These are phyloP conservation scores for Coryphaenoides rupestris DNA, from an alignment of 2,113 vertebrate species.

Conservation along the genomic window DNA sequence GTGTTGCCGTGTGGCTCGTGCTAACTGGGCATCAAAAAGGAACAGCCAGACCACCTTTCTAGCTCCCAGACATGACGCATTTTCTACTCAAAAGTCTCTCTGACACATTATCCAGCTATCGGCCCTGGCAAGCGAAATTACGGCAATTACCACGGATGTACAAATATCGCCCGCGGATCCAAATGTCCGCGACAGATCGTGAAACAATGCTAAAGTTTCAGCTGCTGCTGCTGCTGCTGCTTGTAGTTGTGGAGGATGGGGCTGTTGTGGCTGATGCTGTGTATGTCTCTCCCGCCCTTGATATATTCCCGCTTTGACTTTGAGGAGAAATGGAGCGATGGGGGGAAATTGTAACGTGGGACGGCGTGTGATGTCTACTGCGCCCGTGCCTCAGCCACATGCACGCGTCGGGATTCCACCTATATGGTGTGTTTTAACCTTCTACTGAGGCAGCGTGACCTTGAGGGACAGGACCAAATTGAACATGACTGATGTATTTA, in stretches of 20 bases:
- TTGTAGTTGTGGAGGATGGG: no score
- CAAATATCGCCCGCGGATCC: constrained; percentile 12
- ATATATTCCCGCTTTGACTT: constrained; percentile 3
- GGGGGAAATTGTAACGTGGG: constrained; percentile 2
- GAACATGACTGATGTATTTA: not conserved
- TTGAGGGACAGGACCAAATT: not conserved
- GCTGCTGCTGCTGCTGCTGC: not conserved
- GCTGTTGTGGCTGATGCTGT: no score
- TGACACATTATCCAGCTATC: constrained; percentile 17
- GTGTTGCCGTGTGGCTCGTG: no score
- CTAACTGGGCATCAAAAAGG: constrained; percentile 22
- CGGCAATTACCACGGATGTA: constrained; percentile 18
- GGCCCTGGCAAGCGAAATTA: constrained; percentile 12
- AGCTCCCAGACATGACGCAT: constrained; percentile 15
- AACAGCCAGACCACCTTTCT: constrained; percentile 9
- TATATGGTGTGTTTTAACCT: no score
- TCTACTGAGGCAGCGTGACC: not conserved
- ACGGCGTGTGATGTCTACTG: no score
- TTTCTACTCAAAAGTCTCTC: constrained; percentile 11
- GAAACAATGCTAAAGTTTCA: constrained; percentile 12
- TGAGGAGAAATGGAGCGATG: constrained; percentile 20
- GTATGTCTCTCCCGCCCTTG: not conserved
- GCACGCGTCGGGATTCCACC: no score
- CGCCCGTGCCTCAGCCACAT: no score
- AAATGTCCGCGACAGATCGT: constrained; percentile 13